Base-by-base conservation (phyloP, 1,140 invertebrate genomes). In the Mya arenaria region DNA sequence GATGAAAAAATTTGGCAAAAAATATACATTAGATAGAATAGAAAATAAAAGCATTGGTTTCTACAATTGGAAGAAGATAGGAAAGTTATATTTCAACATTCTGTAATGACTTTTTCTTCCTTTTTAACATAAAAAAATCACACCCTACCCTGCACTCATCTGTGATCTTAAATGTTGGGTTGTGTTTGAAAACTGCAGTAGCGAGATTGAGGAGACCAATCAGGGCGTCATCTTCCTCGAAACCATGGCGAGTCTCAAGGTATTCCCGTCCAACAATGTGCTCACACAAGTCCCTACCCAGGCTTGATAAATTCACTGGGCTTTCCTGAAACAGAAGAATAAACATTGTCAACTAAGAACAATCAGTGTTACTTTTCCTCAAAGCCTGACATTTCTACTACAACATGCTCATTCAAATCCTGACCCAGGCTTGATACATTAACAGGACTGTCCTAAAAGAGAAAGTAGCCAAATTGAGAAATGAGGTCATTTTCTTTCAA, bases 141-240 rank as follows among this genome's bases (percentile, higher is more conserved):
- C n/a, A n/a, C n/a, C 77, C 74, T 79, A 92, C 95, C 86, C 96
- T 94, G 0, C 97, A 97, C 32, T 95, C 95, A 83, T 96, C 95
- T 17, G 95, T 96, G 34, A 95, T 95, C 91, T 98, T 98, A 89
- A 97, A 98, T 28, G 95, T 94, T 1, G 97, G 95, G 90, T 96
- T 96, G 89, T 98, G 97, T 89, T 97, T 98, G 83, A 98, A 94
- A 28, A 98, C 94, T 87, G 97, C 97, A 4, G 96, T 96, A 68
- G 96, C 95, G 0, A 98, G 93, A 90, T 97, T 97, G 0, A 98
- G 92, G n/a, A 98, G 92, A 0, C 98, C 97, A 74, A 97, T 96
- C 0, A 99, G 92, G 0, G 97, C 97, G 92, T 98, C 97, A 90
- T 98, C 98, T 86, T 98, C 97, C 62, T 90, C 88, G 6, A 96